Evolutionary conservation across 2,797 vertebrate genomes (phyloP).

Genomic region (Sorex maritimensis): DNA sequence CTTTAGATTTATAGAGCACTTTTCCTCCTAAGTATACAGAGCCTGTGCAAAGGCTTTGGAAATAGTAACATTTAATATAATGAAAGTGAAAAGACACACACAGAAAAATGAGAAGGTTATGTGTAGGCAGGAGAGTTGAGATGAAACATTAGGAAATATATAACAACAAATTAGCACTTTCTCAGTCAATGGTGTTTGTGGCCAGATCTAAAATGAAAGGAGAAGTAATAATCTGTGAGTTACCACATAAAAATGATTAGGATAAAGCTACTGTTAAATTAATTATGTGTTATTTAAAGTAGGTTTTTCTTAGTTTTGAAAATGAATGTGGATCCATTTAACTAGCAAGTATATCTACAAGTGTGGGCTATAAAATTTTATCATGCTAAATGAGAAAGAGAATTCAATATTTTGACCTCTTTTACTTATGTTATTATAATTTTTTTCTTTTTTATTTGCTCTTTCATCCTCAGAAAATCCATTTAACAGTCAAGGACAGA

Average conservation of each 20-base stretch:
- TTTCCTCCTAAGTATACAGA: conserved; percentile 65
- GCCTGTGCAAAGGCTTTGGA: conserved; percentile 45
- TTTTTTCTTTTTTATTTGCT: conserved; percentile 22
- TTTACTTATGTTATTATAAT: conserved; percentile 33
- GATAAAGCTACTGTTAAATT: conserved; percentile 17
- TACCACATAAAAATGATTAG: neutral
- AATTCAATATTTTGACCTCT: neutral
- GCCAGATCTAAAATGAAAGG: conserved; percentile 21
- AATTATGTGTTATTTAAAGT: neutral
- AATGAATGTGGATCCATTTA: conserved; percentile 49
- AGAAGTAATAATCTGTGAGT: neutral
- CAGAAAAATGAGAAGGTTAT: conserved; percentile 25
- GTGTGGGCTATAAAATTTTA: neutral
- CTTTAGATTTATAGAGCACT: conserved; percentile 62
- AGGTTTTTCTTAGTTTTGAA: conserved; percentile 32
- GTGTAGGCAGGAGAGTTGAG: neutral
- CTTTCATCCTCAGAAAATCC: conserved; percentile 67
- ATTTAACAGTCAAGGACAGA: conserved; percentile 75
- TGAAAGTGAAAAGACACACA: conserved; percentile 49
- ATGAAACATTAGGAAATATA: conserved; percentile 24
- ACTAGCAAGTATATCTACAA: conserved; percentile 11
- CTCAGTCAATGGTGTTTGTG: neutral
- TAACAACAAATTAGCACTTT: conserved; percentile 63
- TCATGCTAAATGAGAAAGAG: neutral
- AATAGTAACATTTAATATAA: conserved; percentile 69